These are phyloP conservation scores for Himalopsyche anomala DNA, from an alignment of 2,888 invertebrate genomes.

Conservation along the genomic window DNA sequence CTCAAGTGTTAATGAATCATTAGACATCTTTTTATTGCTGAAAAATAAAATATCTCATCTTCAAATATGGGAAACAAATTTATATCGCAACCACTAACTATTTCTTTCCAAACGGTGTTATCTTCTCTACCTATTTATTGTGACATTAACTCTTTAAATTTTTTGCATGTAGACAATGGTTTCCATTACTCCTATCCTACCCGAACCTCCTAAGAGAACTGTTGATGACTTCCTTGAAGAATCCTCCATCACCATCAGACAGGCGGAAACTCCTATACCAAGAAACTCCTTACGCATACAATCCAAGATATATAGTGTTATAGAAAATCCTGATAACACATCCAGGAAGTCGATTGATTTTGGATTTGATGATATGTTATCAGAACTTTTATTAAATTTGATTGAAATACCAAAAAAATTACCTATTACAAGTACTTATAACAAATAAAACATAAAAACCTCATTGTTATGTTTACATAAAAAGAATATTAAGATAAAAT, in stretches of 20 bases:
- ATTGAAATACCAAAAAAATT: neutral
- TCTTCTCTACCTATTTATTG: neutral
- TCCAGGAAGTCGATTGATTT: conserved; percentile 59
- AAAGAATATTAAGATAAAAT: no score
- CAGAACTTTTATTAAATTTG: conserved; percentile 50
- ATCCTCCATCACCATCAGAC: conserved; percentile 17
- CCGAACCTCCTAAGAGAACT: neutral
- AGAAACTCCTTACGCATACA: neutral
- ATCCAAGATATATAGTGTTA: neutral
- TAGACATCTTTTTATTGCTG: neutral
- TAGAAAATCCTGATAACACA: neutral
- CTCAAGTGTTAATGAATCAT: neutral
- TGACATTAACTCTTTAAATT: neutral
- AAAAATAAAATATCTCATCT: neutral
- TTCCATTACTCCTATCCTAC: conserved; percentile 23
- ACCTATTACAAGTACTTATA: no score
- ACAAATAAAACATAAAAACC: no score
- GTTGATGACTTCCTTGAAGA: conserved; percentile 12
- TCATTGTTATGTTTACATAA: no score
- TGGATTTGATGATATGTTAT: conserved; percentile 60
- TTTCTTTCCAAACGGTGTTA: no score
- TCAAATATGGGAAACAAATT: no score
- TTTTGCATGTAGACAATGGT: conserved; percentile 8
- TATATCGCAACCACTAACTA: no score
- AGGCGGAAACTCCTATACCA: neutral